Base-by-base conservation (phyloP, 2,888 invertebrate species). In the Macaria liturata region DNA sequence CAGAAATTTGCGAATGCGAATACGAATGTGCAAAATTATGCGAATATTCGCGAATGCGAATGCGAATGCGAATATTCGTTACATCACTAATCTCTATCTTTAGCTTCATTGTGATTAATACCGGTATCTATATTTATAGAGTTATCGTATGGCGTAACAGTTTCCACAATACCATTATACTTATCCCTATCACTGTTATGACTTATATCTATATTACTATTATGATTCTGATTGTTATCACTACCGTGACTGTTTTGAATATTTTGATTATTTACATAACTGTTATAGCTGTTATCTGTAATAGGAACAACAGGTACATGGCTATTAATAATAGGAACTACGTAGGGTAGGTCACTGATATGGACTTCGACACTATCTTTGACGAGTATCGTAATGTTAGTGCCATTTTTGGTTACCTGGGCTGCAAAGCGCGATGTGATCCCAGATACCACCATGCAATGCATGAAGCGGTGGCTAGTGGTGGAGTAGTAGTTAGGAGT, bases 311-410 rank as follows among this genome's bases (percentile, higher is more conserved):
- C 47, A 0, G 54, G 50, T 20, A 43, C 6, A 45, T 45, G 5
- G 54, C n/a, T 53, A 49, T 40, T 47, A 32, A 54, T 45, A 44
- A 47, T 34, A 49, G 54, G 55, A 46, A 57, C 59, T 7, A 53
- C 32, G 31, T 69, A 69, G 9, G 57, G 9, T 8, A 66, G 53
- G 9, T 61, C 57, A 32, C 69, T 68, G 3, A 83, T 59, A 20
- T 76, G 71, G 0, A 86, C 57, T 62, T 81, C 71, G 0, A 84
- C 65, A 1, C 68, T 69, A 53, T 84, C 81, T 50, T 75, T 80
- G 8, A 85, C 62, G 0, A 83, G 32, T 3, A 86, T 77, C 4
- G 82, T 84, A 3, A 83, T 72, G 46, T 83, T 83, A 32, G 76
- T 81, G 20, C 81, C 83, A 47, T 72, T 72, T 75, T 71, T 77